A percentile compares a stretch with the other conserved stretches of the same genome.
Conservation (phyloP, 37 sponge, comb jelly and placozoan genomes). For the Mnemiopsis leidyi region DNA sequence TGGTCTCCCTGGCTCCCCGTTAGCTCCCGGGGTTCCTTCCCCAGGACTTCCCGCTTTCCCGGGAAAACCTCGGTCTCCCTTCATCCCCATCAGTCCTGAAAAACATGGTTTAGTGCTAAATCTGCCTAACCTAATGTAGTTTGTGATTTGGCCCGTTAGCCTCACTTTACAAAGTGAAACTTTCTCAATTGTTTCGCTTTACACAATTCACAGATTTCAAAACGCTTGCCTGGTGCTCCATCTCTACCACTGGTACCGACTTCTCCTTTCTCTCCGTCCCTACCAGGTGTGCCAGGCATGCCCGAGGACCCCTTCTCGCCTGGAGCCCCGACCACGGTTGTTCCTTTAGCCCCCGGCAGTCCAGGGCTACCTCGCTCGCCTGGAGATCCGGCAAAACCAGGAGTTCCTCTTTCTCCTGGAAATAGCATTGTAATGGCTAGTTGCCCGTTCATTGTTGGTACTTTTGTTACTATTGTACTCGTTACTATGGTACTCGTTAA, state of each 20-base stretch:
- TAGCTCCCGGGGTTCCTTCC: neutral
- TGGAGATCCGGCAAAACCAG: constrained; percentile 1
- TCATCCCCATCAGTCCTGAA: constrained; percentile 23
- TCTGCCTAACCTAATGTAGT: too few species aligned
- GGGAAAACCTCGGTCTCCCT: constrained; percentile 67
- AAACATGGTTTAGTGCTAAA: too few species aligned
- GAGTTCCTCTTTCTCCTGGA: constrained; percentile 4
- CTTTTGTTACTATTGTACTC: too few species aligned
- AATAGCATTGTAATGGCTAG: too few species aligned
- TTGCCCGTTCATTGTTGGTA: too few species aligned
- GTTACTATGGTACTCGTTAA: too few species aligned
- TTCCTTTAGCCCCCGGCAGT: neutral
- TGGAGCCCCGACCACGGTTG: neutral
- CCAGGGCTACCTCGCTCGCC: neutral
- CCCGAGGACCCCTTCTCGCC: constrained; percentile 6
- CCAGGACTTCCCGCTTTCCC: constrained; percentile 66
- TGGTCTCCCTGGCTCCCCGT: neutral
- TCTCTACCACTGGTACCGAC: neutral
- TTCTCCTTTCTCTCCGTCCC: constrained; percentile 27
- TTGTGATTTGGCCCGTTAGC: too few species aligned
- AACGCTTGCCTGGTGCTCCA: neutral
- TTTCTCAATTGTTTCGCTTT: neutral
- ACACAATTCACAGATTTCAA: neutral
- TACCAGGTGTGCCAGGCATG: constrained; percentile 2
- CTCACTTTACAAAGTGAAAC: too few species aligned